A percentile compares a stretch with the other conserved stretches of the same genome.
Evolutionary conservation across 2,888 invertebrate species (phyloP).

Genomic region (Apamea monoglypha): DNA sequence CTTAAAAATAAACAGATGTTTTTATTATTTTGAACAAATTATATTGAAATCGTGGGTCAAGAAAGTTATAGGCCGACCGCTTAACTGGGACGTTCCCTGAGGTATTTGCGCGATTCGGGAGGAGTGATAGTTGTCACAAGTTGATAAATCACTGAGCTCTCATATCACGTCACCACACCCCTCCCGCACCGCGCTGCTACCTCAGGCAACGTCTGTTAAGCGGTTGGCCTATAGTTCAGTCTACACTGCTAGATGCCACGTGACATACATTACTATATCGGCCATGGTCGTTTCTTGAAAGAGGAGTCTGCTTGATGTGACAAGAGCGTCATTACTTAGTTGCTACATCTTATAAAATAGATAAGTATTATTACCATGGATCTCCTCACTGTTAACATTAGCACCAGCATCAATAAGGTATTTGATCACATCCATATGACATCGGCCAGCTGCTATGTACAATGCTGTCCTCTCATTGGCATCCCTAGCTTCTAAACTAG

Average conservation of each 20-base stretch:
- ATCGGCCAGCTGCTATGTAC: constrained; percentile 82
- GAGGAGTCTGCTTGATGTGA: background rate
- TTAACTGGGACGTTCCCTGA: no score
- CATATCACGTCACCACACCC: no score
- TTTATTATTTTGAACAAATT: background rate
- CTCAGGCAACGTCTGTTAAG: no score
- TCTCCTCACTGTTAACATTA: constrained; percentile 92
- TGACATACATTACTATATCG: background rate
- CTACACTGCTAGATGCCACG: background rate
- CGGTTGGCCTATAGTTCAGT: background rate
- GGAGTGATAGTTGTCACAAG: no score
- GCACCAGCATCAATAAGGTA: constrained; percentile 90
- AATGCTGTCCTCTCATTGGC: constrained; percentile 90
- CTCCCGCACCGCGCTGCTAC: no score
- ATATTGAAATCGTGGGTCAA: background rate
- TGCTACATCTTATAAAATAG: background rate
- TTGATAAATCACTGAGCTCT: no score
- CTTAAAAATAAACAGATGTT: constrained; percentile 73
- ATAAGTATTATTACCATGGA: constrained; percentile 85
- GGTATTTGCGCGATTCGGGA: no score
- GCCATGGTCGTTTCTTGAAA: background rate
- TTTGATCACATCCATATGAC: constrained; percentile 86
- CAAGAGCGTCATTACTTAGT: background rate
- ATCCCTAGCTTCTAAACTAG: constrained; percentile 91
- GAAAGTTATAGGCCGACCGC: background rate